Base-by-base conservation (phyloP, 2,113 vertebrate species). In the Phyllostomus discolor region DNA sequence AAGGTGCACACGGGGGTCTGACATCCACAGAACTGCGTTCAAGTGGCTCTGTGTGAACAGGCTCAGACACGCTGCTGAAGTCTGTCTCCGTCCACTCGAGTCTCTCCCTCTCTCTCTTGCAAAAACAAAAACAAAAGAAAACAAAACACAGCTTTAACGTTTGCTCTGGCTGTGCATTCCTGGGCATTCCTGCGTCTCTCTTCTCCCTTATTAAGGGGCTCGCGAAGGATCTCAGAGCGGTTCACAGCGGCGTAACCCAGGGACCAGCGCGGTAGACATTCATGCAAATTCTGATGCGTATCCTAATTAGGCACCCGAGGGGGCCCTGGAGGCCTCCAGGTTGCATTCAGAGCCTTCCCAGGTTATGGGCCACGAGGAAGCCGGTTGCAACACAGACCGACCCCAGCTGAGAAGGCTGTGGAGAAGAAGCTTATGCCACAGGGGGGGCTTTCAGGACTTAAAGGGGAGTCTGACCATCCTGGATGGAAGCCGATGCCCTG, bases 321-420 rank as follows among this genome's bases (percentile, higher is more conserved):
- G 20, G 4, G 31, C 0, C 2, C 10, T 28, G 11, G 11, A 0
- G 11, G 7, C 33, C 11, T 38, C 16, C 3, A 16, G n/a, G 33
- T 20, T 82, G 20, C 0, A 7, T n/a, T 5, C 16, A 72, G 43
- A 31, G 10, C 3, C n/a, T 3, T 69, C 19, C 1, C 4, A 17
- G 26, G 10, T 22, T 35, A 57, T 10, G 2, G 38, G 10, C 28
- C 46, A 15, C n/a, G 6, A 19, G 43, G 19, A 84, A 4, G 6
- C 19, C 19, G 38, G 38, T 1, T 5, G 9, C 2, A 19, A 2
- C 17, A 10, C 10, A 33, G 10, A n/a, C 10, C 16, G 14, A 54
- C 5, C 7, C 11, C 57, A 33, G 31, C 41, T 24, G 10, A 35
- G 26, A 80, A 75, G 24, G 24, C 15, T 12, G 1, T 3, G 24